Evolutionary conservation across 2,888 invertebrate species (phyloP), one percentile per base, ranked within the genome.

Genomic region (Trichopria drosophilae): DNA sequence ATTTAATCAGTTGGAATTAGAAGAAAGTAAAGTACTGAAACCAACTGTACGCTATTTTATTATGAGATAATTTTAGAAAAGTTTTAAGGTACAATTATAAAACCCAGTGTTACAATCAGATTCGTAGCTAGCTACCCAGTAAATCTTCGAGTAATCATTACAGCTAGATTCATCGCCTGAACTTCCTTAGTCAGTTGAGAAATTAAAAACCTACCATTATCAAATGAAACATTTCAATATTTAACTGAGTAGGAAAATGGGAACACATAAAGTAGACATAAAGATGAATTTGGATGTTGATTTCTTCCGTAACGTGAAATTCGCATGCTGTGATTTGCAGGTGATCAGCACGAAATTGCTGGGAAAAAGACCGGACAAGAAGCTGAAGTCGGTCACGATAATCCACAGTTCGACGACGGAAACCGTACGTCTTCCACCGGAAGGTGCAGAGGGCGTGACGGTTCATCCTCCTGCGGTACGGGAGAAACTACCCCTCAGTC

Each of bases 361-460:
- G 68, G 88, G 90, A 67, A 92, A 91, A 66, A 82, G 84, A 59
- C 83, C 85, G 58, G 87, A 87, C 76, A 82, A 86, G 75, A 90
- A 92, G 77, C 81, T 90, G 66, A 90, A 91, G 77, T 87, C 89
- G 15, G 86, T 92, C 63, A 92, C 92, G 65, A 91, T 92, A 74
- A 89, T 92, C 69, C 92, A 92, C 81, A 90, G 89, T 72, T 89
- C 91, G 62, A 88, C 91, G 51, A 90, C 91, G 53, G 92, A 92
- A 79, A 90, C 91, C 58, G 91, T 91, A 58, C 84, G 91, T 19
- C 78, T 91, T 61, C 90, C 90, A 31, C 78, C 80, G 48, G 81
- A 81, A 54, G 88, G 86, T 55, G 85, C 88, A 57, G 83, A 84
- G 60, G 86, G 86, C 59, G 81, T 88, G 24, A 90, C 90, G 57